phyloP scores from a whole-genome alignment of 1,140 invertebrate genomes.

The Meloidogyne floridensis region DNA sequence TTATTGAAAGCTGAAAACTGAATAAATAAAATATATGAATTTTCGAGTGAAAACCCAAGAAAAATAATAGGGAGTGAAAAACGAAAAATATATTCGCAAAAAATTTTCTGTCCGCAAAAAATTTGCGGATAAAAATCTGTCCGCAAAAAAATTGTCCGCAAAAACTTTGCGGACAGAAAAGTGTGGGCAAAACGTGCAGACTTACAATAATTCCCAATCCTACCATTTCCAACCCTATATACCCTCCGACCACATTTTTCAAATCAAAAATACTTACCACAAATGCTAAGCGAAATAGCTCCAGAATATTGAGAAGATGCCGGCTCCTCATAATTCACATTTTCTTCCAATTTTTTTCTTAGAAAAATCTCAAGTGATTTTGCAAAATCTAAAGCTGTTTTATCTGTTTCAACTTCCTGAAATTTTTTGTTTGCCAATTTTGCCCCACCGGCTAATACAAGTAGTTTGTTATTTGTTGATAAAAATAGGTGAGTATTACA shows the following conservation, averaged over 20 bases:
- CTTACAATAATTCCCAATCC: no score
- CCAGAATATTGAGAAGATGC: conserved; percentile 35
- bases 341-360: conserved; percentile 1
- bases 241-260: no score
- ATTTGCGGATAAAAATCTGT: not conserved
- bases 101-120: not conserved
- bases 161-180: no score
- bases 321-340: not conserved
- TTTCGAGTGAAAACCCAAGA: not conserved
- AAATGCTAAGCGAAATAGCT: conserved; percentile 40
- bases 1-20: conserved; percentile 44
- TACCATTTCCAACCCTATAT: no score
- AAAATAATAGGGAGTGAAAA: not conserved
- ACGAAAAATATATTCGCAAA: not conserved
- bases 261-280: conserved; percentile 34
- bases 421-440: conserved; percentile 47
- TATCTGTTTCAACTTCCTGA: conserved; percentile 9
- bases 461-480: conserved; percentile 41
- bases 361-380: conserved; percentile 26
- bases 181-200: no score
- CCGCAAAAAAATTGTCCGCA: no score
- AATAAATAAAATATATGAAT: not conserved
- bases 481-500: conserved; percentile 42
- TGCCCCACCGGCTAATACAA: conserved; percentile 36
- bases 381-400: conserved; percentile 10